Conservation (phyloP, 2,797 vertebrate genomes). For the Gymnocypris eckloni region DNA sequence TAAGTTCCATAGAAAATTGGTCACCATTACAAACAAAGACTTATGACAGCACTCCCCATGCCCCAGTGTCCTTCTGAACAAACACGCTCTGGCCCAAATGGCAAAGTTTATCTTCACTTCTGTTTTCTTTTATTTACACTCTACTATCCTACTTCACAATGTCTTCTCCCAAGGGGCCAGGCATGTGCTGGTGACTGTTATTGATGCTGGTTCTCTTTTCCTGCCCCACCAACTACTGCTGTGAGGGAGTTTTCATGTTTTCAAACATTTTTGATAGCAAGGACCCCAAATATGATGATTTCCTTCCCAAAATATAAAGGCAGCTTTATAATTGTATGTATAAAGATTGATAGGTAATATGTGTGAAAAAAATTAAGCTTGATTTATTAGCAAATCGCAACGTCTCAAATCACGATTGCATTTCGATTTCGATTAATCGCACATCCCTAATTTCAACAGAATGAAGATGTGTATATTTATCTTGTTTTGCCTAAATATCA, state of each 20-base stretch:
- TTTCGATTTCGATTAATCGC: no score
- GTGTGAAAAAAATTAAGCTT: not conserved
- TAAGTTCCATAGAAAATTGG: constrained; percentile 20
- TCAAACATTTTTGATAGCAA: not conserved
- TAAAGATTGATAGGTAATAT: not conserved
- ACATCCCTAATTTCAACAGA: no score
- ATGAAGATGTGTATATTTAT: no score
- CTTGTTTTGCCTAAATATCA: no score
- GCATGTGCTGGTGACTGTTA: constrained; percentile 67
- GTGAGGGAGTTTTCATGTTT: constrained; percentile 64
- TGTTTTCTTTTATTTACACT: constrained; percentile 45
- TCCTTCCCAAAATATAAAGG: not conserved
- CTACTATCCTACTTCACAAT: constrained; percentile 42
- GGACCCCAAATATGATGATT: not conserved
- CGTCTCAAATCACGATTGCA: no score
- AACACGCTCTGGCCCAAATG: constrained; percentile 35
- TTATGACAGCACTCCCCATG: constrained; percentile 13
- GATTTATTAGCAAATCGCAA: not conserved
- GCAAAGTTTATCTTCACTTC: constrained; percentile 49
- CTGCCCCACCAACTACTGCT: constrained; percentile 62
- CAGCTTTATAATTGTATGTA: not conserved
- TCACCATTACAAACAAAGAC: constrained; percentile 7
- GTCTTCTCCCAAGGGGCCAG: constrained; percentile 30
- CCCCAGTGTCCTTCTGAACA: constrained; percentile 43
- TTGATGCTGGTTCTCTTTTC: constrained; percentile 69